Evolutionary conservation across 2,888 invertebrate genomes (phyloP), one percentile per base, ranked within the genome.

Genomic region (Abrostola triplasia): DNA sequence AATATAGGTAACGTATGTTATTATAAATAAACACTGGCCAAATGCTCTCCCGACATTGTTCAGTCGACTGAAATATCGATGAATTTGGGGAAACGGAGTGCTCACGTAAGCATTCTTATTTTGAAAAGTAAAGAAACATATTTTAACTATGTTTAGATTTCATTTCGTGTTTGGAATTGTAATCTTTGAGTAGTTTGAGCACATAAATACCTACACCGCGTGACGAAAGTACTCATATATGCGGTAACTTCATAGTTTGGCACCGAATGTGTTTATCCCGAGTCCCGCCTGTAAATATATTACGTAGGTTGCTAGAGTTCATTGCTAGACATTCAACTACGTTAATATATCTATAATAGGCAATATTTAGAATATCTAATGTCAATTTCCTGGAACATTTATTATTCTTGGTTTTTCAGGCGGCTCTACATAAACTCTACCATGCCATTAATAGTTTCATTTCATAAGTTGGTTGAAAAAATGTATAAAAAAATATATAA

Each of bases 191-290:
- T 4, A 24, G n/a, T 59, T 59, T 13, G n/a, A 13, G 44, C 11
- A 70, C 70, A 60, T 60, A 74, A 61, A 59, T 66, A n/a, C n/a
- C n/a, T n/a, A 59, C 49, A 63, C 50, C 41, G 51, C 71, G 82
- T 89, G 91, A 90, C 91, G 90, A 78, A 74, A 76, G 64, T 68
- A 73, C 35, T 40, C 73, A 35, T 59, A 61, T 56, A 80, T 81
- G 82, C 78, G 76, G 81, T 87, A 84, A 86, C 82, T 82, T 78
- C 79, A 83, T 78, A 83, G 82, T 75, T 89, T 88, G 87, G 85
- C 90, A 86, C 84, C 47, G 70, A 78, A 77, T 83, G 81, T 92
- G 92, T 92, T 92, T 92, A 92, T 88, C 82, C 83, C 81, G 79
- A 73, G 66, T 77, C 73, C 58, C 79, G 88, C 83, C 91, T 90